These are phyloP conservation scores for Rhombomys opimus DNA, from an alignment of 2,113 vertebrate genomes.

Conservation along the genomic window DNA sequence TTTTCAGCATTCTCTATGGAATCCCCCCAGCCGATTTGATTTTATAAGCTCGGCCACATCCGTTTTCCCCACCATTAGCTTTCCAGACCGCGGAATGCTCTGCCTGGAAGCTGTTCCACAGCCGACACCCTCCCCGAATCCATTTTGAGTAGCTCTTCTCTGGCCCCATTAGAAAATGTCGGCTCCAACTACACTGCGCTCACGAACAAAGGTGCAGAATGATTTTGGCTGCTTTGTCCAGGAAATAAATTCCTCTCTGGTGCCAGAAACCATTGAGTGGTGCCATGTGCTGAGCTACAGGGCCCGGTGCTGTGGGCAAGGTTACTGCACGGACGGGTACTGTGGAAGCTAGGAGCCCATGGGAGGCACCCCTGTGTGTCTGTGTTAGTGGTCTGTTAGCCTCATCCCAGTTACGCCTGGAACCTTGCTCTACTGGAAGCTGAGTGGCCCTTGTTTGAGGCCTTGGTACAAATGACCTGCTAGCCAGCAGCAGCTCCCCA, in stretches of 20 bases:
- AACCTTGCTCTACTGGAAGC: not conserved
- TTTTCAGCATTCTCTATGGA: not conserved
- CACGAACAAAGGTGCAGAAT: slow-evolving; percentile 80
- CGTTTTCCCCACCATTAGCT: not conserved
- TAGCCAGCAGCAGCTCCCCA: not conserved
- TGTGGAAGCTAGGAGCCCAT: not conserved
- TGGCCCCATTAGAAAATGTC: slow-evolving; percentile 80
- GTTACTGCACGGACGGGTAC: not conserved
- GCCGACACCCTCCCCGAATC: slow-evolving; percentile 65
- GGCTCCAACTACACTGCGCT: slow-evolving; percentile 67
- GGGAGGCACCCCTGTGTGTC: not conserved
- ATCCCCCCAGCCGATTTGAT: not conserved
- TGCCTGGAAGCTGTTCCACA: slow-evolving; percentile 56
- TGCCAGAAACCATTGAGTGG: slow-evolving; percentile 79
- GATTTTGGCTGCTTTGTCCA: slow-evolving; percentile 79
- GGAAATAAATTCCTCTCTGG: slow-evolving; percentile 78
- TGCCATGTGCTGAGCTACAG: slow-evolving; percentile 77
- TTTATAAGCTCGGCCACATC: slow-evolving; percentile 26
- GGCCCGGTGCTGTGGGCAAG: slow-evolving; percentile 66
- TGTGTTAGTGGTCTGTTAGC: not conserved
- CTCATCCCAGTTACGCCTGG: not conserved
- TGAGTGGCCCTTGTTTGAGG: not conserved
- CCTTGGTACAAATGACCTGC: not conserved
- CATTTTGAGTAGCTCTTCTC: slow-evolving; percentile 76
- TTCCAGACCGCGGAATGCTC: not conserved